Percentiles rank a stretch among this genome's conserved stretches.
Conservation (phyloP, 1,140 invertebrate species). For the Plodia interpunctella region DNA sequence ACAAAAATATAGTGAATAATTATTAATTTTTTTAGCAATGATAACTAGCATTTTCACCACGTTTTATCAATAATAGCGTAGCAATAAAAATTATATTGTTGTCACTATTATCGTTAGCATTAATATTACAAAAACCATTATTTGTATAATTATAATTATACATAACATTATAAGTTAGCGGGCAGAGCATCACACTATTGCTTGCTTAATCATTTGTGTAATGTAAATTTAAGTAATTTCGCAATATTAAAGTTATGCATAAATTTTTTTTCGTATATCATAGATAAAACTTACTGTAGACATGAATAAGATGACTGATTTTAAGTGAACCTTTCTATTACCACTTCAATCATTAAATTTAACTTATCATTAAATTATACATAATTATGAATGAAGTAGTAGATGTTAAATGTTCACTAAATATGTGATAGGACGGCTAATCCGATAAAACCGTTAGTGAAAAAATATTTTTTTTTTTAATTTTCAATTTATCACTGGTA, state of each 20-base stretch:
- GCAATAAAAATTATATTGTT: neutral
- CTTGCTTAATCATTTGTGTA: constrained; percentile 21
- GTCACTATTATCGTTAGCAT: neutral
- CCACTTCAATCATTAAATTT: constrained; percentile 51
- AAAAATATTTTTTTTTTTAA: constrained; percentile 48
- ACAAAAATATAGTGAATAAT: neutral
- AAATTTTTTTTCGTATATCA: neutral
- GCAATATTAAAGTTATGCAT: neutral
- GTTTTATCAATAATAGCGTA: neutral
- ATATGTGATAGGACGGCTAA: constrained; percentile 25
- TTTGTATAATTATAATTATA: neutral
- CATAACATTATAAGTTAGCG: neutral
- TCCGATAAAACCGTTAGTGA: constrained; percentile 26
- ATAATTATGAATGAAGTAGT: constrained; percentile 51
- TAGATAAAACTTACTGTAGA: neutral
- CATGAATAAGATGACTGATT: neutral
- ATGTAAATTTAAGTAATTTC: neutral
- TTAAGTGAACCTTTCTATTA: neutral
- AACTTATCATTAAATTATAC: constrained; percentile 58
- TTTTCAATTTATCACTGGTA: constrained; percentile 24
- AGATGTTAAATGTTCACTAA: constrained; percentile 7
- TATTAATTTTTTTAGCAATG: neutral
- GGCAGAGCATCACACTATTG: constrained; percentile 39
- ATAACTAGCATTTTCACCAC: neutral
- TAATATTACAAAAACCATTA: neutral